phyloP scores from a whole-genome alignment of 2,888 invertebrate genomes.

The Harpalus rufipes region DNA sequence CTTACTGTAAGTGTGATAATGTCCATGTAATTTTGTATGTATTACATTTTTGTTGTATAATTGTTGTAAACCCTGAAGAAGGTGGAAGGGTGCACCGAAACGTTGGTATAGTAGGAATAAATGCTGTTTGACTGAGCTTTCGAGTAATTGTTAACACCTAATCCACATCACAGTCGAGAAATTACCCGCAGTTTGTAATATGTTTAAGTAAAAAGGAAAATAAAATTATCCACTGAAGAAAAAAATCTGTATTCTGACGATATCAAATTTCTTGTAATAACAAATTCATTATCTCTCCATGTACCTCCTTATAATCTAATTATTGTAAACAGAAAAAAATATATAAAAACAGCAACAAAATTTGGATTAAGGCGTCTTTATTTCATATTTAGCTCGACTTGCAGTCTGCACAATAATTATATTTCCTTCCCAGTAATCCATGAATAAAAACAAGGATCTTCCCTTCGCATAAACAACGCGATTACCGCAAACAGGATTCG shows the following conservation, averaged over 20 bases:
- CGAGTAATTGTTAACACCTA: no score
- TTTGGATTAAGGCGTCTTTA: conserved; percentile 15
- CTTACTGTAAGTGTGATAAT: no score
- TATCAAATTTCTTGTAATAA: conserved; percentile 20
- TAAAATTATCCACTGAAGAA: not conserved
- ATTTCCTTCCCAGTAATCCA: conserved; percentile 19
- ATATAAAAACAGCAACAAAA: conserved; percentile 33
- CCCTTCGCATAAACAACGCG: not conserved
- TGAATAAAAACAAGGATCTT: conserved; percentile 23
- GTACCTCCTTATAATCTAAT: conserved; percentile 11
- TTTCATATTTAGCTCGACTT: conserved; percentile 7
- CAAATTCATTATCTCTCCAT: not conserved
- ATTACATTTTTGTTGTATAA: no score
- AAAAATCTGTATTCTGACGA: not conserved
- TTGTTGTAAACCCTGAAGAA: no score
- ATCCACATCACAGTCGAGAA: no score
- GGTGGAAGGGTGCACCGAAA: no score
- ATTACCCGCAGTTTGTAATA: no score
- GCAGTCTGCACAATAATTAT: not conserved
- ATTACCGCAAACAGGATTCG: not conserved
- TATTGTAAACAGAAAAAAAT: conserved; percentile 6
- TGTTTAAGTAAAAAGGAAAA: not conserved
- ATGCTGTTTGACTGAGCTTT: no score
- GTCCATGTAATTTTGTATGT: no score
- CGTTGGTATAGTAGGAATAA: no score